phyloP scores from a whole-genome alignment of 2,888 invertebrate genomes.

The Plusia festucae region DNA sequence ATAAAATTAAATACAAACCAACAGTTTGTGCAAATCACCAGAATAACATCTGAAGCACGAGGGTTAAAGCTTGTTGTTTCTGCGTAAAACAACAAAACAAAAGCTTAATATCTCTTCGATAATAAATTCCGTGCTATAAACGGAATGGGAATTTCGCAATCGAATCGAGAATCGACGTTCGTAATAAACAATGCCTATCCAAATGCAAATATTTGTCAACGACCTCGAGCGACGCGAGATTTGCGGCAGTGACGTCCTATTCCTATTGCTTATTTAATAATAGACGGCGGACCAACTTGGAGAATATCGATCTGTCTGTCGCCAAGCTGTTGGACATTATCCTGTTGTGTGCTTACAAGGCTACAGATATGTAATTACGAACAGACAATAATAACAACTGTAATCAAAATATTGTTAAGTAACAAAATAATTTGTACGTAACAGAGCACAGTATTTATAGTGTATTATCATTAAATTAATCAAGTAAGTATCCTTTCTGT shows the following conservation, averaged over 20 bases:
- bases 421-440: too few species aligned
- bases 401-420: too few species aligned
- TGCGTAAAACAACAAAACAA: conserved; percentile 25
- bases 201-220: conserved; percentile 63
- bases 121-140: conserved; percentile 37
- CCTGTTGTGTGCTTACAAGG: background rate
- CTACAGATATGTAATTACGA: background rate
- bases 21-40: background rate
- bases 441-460: too few species aligned
- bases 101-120: conserved; percentile 38
- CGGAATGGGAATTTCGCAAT: conserved; percentile 36
- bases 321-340: conserved; percentile 9
- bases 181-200: conserved; percentile 55
- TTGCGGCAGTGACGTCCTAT: conserved; percentile 42
- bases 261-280: conserved; percentile 54
- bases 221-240: conserved; percentile 50
- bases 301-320: conserved; percentile 49
- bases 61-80: background rate
- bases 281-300: conserved; percentile 33
- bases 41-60: conserved; percentile 1
- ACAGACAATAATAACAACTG: background rate
- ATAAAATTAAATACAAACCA: background rate
- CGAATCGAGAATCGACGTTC: conserved; percentile 32
- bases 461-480: too few species aligned
- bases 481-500: too few species aligned